Percentiles rank a stretch among this genome's conserved stretches.
Conservation (phyloP, 2,888 invertebrate species). For the Iphiclides podalirius region DNA sequence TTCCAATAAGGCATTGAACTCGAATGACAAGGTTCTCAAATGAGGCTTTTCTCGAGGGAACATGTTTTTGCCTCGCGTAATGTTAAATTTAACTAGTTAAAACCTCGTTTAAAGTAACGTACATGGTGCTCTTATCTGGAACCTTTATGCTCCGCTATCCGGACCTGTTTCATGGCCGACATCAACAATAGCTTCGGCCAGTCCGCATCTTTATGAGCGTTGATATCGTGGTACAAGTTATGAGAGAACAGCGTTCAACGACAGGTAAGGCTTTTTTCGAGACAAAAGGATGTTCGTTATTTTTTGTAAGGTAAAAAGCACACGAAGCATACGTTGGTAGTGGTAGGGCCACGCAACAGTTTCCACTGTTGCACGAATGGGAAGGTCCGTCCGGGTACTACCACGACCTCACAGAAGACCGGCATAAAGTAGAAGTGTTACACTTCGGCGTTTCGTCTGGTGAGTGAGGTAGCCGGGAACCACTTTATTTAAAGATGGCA, state of each 20-base stretch:
- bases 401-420: too few species aligned
- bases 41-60: slow-evolving; percentile 21
- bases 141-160: slow-evolving; percentile 52
- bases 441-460: too few species aligned
- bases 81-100: slow-evolving; percentile 25
- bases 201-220: slow-evolving; percentile 68
- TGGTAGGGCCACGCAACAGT: too few species aligned
- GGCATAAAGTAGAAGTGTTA: too few species aligned
- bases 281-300: neutral
- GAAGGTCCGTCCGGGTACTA: too few species aligned
- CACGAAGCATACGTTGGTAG: too few species aligned
- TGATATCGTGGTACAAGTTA: slow-evolving; percentile 36
- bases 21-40: slow-evolving; percentile 12
- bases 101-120: slow-evolving; percentile 44
- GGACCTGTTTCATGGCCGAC: slow-evolving; percentile 64
- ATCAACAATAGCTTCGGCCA: slow-evolving; percentile 70
- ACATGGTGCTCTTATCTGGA: slow-evolving; percentile 59
- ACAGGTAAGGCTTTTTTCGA: too few species aligned
- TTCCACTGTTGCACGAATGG: too few species aligned
- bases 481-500: too few species aligned
- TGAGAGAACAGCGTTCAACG: slow-evolving; percentile 16
- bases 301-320: neutral
- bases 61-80: slow-evolving; percentile 16
- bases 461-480: too few species aligned
- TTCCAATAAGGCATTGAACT: slow-evolving; percentile 14